Base-by-base conservation (phyloP, 2,888 invertebrate genomes). In the Thymelicus sylvestris region DNA sequence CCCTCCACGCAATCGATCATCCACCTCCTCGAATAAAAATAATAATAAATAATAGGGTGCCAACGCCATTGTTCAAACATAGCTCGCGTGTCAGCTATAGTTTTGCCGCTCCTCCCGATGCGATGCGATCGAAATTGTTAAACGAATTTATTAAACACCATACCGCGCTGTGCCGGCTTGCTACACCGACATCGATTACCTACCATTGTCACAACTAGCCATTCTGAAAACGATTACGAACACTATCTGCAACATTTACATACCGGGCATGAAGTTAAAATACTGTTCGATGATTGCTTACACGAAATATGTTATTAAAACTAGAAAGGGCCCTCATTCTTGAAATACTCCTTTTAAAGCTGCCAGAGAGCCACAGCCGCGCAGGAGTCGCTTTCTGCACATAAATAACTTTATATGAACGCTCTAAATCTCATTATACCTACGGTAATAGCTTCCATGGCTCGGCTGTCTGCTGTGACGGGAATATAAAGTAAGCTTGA, bases 341-440 rank as follows among this genome's bases (percentile, higher is more conserved):
- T 15, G 13, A 12, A 15, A 52, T 41, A 50, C 57, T 64, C 19
- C 31, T 31, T 50, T 19, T 50, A 12, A 59, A 59, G 63, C 72
- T 68, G 71, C 73, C 75, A 72, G 73, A 75, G 67, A 41, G 69
- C 67, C 71, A 74, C 73, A 74, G 74, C 73, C 73, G 73, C 75
- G 72, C 73, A 73, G 73, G 73, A 78, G 78, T 84, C 85, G 84
- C 85, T 84, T 85, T 85, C 83, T 82, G 81, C 83, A 86, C 89
- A 90, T 91, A 91, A 91, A 91, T 92, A 91, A 91, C 91, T 87
- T 90, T 89, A 89, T 91, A 91, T 92, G 89, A 91, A 85, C 88
- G 88, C 87, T 91, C 88, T 91, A 91, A 90, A 92, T 91, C 90
- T 92, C 90, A 91, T 92, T 91, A 90, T 85, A 85, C 86, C 86